Evolutionary conservation across 2,888 invertebrate genomes (phyloP), one percentile per base, ranked within the genome.

Genomic region (Hypsopygia costalis): DNA sequence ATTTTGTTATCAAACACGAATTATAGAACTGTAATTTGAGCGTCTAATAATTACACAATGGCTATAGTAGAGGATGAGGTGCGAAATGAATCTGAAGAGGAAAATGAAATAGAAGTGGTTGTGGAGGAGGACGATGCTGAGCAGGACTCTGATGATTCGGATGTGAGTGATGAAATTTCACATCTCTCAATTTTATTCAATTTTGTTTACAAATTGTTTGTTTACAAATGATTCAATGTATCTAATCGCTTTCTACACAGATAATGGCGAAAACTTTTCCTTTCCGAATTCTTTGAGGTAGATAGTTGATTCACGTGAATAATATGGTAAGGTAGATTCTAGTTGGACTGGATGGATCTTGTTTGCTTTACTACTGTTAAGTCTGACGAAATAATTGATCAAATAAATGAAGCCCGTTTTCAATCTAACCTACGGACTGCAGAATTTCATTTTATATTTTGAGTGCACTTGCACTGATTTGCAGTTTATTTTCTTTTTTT

Each of bases 1-100:
- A 61, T 58, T 54, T 71, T 79, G 77, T 74, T 80, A 72, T 67
- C 69, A 79, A 79, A 78, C 78, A 76, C 36, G 34, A 34, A 32
- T n/a, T 42, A 36, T n/a, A 41, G 39, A 44, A 22, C 34, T 40
- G 29, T 10, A n/a, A n/a, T 53, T 54, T 48, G 46, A 44, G 43
- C 57, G 61, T 58, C 51, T 42, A 48, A 40, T 46, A 47, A 44
- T 36, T 45, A 51, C 57, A 63, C 54, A 50, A 88, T 88, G 88
- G 87, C 87, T 56, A 80, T 87, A 40, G 87, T 88, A 12, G 88
- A 88, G 56, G 87, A 87, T 47, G 87, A 86, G 59, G 78, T 83
- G 43, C 70, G 79, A 51, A 83, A 85, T 73, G 87, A 83, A 42
- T 86, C 85, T 1, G 83, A 81, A 52, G 87, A 86, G 46, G 88